phyloP scores from a whole-genome alignment of 1,140 invertebrate species.

The Bombus difficillimus region DNA sequence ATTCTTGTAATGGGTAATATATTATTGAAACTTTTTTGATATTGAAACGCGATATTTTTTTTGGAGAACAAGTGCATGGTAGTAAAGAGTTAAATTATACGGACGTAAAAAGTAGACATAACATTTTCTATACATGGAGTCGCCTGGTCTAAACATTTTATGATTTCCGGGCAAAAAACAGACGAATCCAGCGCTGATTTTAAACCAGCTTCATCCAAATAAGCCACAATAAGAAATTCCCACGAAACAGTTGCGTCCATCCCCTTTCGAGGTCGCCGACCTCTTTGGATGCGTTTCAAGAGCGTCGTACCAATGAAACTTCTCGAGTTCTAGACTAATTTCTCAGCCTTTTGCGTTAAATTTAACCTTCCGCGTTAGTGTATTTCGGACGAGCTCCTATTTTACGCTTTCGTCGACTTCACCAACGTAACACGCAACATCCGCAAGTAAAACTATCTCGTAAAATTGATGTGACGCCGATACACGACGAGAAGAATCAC shows the following conservation, averaged over 20 bases:
- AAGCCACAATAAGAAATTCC: constrained; percentile 64
- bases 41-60: too few species aligned
- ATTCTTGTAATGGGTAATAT: background rate
- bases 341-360: constrained; percentile 19
- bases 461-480: background rate
- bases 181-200: constrained; percentile 33
- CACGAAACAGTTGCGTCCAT: constrained; percentile 68
- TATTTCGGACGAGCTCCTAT: background rate
- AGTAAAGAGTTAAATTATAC: background rate
- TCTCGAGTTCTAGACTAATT: constrained; percentile 41
- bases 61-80: too few species aligned
- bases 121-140: background rate
- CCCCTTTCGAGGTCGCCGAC: constrained; percentile 65
- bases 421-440: background rate
- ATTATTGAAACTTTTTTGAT: too few species aligned
- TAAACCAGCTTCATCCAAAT: constrained; percentile 44
- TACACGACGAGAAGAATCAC: background rate
- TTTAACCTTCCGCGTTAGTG: constrained; percentile 36
- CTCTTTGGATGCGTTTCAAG: constrained; percentile 61
- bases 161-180: constrained; percentile 22
- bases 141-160: background rate
- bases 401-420: background rate
- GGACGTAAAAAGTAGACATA: background rate
- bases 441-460: background rate
- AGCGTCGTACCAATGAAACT: constrained; percentile 25